Percentiles rank a stretch among this genome's conserved stretches.
phyloP scores from a whole-genome alignment of 2,888 invertebrate genomes.

The Athalia cordata region DNA sequence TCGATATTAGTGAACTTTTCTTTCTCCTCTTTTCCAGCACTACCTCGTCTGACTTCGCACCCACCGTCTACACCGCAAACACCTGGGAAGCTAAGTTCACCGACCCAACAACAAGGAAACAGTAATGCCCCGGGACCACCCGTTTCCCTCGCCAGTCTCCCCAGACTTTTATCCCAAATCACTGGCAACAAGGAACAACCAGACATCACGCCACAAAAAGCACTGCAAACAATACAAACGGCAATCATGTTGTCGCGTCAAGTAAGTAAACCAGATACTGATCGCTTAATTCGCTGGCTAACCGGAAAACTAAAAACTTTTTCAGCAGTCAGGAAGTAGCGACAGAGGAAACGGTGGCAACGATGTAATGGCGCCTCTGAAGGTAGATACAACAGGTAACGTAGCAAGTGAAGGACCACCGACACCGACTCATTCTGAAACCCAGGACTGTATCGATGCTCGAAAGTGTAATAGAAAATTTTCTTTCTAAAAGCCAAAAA shows the following conservation, averaged over 20 bases:
- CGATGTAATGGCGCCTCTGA: conserved; percentile 73
- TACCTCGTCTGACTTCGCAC: conserved; percentile 80
- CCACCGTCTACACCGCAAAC: conserved; percentile 71
- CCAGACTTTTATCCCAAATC: conserved; percentile 75
- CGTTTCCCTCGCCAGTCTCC: conserved; percentile 74
- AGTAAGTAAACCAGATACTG: conserved; percentile 57
- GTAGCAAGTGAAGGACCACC: conserved; percentile 79
- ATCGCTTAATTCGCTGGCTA: background rate
- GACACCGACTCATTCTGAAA: conserved; percentile 87
- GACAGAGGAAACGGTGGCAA: conserved; percentile 66
- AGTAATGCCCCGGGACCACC: conserved; percentile 73
- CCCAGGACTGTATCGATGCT: conserved; percentile 79
- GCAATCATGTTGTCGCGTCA: conserved; percentile 71
- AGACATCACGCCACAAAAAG: conserved; percentile 76
- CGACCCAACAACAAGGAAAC: conserved; percentile 67
- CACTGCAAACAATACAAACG: conserved; percentile 76
- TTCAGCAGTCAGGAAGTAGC: conserved; percentile 64
- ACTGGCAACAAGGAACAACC: conserved; percentile 73
- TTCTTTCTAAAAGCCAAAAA: background rate
- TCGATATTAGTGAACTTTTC: conserved; percentile 10
- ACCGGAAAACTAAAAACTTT: background rate
- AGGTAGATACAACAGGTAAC: conserved; percentile 75
- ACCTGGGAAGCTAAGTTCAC: conserved; percentile 67
- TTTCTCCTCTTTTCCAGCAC: conserved; percentile 68
- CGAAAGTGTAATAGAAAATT: conserved; percentile 77